Evolutionary conservation across 1,140 invertebrate species (phyloP).

Genomic region (Brachionus manjavacas): DNA sequence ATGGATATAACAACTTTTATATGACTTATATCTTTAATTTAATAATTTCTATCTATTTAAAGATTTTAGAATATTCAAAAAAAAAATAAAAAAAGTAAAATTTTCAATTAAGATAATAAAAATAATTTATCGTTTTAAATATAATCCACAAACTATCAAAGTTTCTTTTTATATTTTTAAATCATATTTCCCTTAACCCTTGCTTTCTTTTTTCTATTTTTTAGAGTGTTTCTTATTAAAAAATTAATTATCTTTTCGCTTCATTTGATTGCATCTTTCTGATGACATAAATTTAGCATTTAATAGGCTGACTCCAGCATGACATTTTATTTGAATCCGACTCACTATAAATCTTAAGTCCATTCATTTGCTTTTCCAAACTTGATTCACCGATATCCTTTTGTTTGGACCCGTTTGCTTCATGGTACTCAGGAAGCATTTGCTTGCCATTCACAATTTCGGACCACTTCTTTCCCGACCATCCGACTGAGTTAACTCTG

Average conservation of each 20-base stretch:
- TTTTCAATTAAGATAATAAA: background rate
- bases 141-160: background rate
- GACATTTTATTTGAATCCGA: background rate
- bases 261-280: background rate
- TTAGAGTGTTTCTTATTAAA: background rate
- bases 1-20: background rate
- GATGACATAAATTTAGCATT: background rate
- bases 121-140: background rate
- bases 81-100: background rate
- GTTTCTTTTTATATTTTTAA: background rate
- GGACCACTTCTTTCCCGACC: background rate
- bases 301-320: background rate
- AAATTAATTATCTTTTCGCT: background rate
- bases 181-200: constrained; percentile 1
- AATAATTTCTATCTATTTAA: background rate
- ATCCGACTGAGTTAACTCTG: background rate
- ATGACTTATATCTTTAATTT: background rate
- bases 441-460: constrained; percentile 12
- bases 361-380: background rate
- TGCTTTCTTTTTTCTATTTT: background rate
- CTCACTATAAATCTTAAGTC: background rate
- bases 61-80: background rate
- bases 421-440: background rate
- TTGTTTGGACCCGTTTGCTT: background rate
- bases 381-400: background rate